Evolutionary conservation across 2,888 invertebrate species (phyloP), one percentile per base, ranked within the genome.

Genomic region (Yponomeuta malinellus): DNA sequence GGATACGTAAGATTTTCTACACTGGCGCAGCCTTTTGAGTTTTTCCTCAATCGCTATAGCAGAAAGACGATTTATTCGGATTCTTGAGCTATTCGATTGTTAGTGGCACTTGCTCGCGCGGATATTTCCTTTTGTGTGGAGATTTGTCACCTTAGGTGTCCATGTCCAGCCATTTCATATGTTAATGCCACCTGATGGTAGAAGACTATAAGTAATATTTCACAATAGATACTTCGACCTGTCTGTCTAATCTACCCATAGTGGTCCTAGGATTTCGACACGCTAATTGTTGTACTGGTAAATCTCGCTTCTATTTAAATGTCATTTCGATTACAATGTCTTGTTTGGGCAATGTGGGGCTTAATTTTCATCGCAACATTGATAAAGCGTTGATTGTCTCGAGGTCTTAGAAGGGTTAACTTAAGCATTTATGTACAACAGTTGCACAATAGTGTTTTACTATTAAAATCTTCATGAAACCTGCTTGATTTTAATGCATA

Each of bases 71-170:
- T 78, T 79, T 76, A 75, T 77, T 76, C 71, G 75, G 75, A 76
- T 80, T 78, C 74, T 75, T 74, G 66, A 48, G 43, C 72, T 63
- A 63, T 33, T 43, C 43, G 70, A 71, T 73, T 70, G 75, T 59
- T 72, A 72, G 48, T 23, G 48, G 68, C 70, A 64, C 48, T 72
- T 73, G 72, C 71, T 66, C 72, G 71, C 10, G 74, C 74, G 75
- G 73, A 0, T 75, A 73, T 80, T 79, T 75, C 79, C 81, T 77
- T 84, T 80, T 78, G 75, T 71, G 78, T 77, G 72, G 72, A 75
- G 78, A 79, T 79, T 78, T 75, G 77, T 75, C 76, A 79, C 52
- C 12, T 59, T 12, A 15, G 15, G 15, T 59, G 52, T 59, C 52
- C 48, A 4, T 59, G 52, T 59, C 52, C 48, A 10, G 59, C 23